Conservation (phyloP, 2,888 invertebrate species). For the Kryphioiulus occultus region DNA sequence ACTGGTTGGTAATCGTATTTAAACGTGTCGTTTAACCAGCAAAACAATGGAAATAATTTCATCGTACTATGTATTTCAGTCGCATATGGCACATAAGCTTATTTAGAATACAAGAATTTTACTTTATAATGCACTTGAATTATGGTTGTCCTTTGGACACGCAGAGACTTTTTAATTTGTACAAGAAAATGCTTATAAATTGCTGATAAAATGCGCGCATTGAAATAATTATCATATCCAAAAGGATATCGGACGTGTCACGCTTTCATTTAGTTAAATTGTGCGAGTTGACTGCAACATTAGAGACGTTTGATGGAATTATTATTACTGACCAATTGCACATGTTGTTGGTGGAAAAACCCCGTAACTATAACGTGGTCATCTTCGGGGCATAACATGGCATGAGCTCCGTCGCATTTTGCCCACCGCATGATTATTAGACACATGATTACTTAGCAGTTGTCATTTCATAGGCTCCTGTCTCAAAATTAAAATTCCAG, state of each 20-base stretch:
- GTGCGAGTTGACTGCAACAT: not conserved
- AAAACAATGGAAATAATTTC: no score
- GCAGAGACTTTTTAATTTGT: not conserved
- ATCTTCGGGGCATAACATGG: not conserved
- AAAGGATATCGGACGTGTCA: not conserved
- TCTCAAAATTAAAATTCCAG: not conserved
- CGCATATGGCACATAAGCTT: no score
- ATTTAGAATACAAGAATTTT: no score
- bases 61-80: no score
- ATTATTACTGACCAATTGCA: not conserved
- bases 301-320: not conserved
- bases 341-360: not conserved
- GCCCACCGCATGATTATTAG: not conserved
- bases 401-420: not conserved
- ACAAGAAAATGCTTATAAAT: not conserved
- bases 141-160: not conserved
- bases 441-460: not conserved
- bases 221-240: not conserved
- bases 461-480: not conserved
- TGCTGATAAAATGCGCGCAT: not conserved
- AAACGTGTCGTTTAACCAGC: no score
- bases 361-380: not conserved
- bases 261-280: not conserved
- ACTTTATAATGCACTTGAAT: no score
- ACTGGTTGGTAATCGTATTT: no score